Conservation (phyloP, 2,113 vertebrate species). For the Recurvirostra avosetta region DNA sequence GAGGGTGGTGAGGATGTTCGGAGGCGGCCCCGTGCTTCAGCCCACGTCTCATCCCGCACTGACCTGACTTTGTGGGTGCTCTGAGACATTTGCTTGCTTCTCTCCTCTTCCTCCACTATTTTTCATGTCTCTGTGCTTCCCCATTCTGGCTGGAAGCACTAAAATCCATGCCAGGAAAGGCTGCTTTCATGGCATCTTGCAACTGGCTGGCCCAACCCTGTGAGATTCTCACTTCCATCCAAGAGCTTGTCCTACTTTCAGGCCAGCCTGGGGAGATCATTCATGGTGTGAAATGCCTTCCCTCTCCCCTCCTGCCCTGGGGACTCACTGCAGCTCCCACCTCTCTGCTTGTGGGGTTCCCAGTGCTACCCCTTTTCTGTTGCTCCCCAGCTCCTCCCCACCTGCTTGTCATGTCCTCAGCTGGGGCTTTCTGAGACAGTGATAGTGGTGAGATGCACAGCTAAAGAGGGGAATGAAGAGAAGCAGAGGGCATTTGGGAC, state of each 20-base stretch:
- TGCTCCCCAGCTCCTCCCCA: neutral
- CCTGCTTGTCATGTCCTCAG: accelerated
- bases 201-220: neutral
- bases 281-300: neutral
- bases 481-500: neutral
- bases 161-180: neutral
- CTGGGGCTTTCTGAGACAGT: neutral
- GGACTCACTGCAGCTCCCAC: neutral
- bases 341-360: neutral
- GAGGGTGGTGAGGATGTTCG: neutral
- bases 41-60: neutral
- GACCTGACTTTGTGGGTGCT: neutral
- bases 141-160: neutral
- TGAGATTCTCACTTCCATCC: neutral
- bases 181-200: neutral
- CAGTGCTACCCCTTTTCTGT: too few species aligned
- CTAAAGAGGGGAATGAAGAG: neutral
- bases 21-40: neutral
- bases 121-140: neutral
- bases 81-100: neutral
- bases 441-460: neutral
- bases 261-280: neutral
- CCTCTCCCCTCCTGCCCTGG: neutral
- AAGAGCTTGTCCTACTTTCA: neutral
- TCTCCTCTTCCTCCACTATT: neutral